Evolutionary conservation across 2,797 vertebrate genomes (phyloP).

Genomic region (Liasis olivaceus): DNA sequence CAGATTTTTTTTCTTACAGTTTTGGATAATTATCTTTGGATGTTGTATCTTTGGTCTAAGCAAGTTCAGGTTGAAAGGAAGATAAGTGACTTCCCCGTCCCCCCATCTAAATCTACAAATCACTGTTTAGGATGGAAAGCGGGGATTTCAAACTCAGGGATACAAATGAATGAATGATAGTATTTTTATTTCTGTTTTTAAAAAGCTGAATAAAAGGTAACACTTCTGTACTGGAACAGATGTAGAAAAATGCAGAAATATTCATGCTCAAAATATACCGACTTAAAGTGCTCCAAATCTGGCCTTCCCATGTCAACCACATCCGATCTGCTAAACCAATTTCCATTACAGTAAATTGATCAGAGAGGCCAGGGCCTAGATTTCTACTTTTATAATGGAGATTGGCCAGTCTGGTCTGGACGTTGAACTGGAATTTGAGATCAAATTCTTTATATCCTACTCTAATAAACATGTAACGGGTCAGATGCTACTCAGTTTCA

Average conservation of each 20-base stretch:
- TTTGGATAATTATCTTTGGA: neutral
- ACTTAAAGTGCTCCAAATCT: constrained; percentile 76
- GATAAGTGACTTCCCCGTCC: neutral
- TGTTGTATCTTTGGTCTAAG: neutral
- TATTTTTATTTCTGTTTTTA: neutral
- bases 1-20: neutral
- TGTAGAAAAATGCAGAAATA: neutral
- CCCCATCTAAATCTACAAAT: neutral
- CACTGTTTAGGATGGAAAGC: neutral
- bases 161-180: neutral
- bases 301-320: constrained; percentile 79
- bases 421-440: constrained; percentile 77
- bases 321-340: constrained; percentile 78
- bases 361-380: constrained; percentile 79
- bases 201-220: neutral
- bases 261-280: neutral
- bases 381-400: constrained; percentile 78
- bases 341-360: constrained; percentile 75
- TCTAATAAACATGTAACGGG: constrained; percentile 75
- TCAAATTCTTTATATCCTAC: constrained; percentile 82
- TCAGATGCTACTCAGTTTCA: neutral
- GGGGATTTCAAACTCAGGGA: neutral
- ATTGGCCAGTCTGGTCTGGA: constrained; percentile 80
- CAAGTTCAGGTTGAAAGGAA: neutral
- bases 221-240: neutral